phyloP scores from a whole-genome alignment of 2,113 vertebrate genomes.

The Ploceus nigricollis region DNA sequence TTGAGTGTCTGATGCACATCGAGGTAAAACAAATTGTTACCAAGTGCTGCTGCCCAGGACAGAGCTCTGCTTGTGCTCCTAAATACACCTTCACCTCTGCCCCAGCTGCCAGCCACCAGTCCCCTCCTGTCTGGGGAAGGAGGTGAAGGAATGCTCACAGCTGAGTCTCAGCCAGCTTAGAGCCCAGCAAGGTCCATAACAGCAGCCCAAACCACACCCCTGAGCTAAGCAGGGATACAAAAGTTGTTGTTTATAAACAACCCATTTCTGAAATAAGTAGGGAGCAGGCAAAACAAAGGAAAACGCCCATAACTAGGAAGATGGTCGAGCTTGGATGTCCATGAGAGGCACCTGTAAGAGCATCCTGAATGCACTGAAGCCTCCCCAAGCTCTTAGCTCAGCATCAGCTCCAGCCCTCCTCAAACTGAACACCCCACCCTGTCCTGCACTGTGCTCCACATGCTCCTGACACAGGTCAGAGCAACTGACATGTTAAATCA shows the following conservation, averaged over 20 bases:
- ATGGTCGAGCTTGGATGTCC: background rate
- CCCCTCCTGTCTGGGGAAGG: background rate
- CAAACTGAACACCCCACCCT: fast-evolving
- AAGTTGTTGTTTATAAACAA: background rate
- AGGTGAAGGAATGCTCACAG: background rate
- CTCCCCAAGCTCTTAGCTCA: background rate
- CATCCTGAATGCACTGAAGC: background rate
- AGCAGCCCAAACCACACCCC: background rate
- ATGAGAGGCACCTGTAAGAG: background rate
- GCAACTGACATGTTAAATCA: fast-evolving
- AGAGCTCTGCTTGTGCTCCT: background rate
- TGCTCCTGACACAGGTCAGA: background rate
- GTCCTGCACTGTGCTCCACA: fast-evolving
- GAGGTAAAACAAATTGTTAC: background rate
- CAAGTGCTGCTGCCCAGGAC: background rate
- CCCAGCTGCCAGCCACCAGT: background rate
- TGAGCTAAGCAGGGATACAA: background rate
- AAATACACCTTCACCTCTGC: background rate
- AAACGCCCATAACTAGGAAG: background rate
- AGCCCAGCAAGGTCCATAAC: background rate
- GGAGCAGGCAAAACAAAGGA: background rate
- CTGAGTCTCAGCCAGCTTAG: fast-evolving
- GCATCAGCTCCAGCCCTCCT: background rate
- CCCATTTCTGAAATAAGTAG: background rate
- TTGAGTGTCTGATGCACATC: background rate